These are phyloP conservation scores for Acrocyrtus sp. DNA, from an alignment of 2,888 invertebrate species.

Conservation along the genomic window DNA sequence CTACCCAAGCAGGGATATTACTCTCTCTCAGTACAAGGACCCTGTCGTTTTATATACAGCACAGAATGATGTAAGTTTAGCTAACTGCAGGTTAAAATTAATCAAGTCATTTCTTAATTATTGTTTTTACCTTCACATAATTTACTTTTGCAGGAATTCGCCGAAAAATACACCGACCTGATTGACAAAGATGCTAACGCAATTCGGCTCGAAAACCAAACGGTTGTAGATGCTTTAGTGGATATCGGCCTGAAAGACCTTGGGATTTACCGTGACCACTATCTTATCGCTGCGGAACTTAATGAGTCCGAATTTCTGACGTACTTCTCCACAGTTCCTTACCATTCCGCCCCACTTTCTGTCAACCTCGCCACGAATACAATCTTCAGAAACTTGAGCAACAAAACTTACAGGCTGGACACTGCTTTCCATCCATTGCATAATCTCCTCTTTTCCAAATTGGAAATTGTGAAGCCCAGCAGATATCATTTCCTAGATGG, in stretches of 20 bases:
- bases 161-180: slow-evolving; percentile 10
- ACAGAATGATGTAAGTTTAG: slow-evolving; percentile 31
- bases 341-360: slow-evolving; percentile 57
- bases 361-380: slow-evolving; percentile 61
- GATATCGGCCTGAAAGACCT: slow-evolving; percentile 24
- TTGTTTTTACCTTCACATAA: background rate
- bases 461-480: slow-evolving; percentile 52
- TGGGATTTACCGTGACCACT: slow-evolving; percentile 47
- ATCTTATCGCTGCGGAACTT: slow-evolving; percentile 44
- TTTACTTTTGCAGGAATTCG: slow-evolving; percentile 6
- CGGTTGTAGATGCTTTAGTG: slow-evolving; percentile 4
- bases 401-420: slow-evolving; percentile 32
- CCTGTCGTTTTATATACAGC: slow-evolving; percentile 38
- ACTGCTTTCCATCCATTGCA: slow-evolving; percentile 56
- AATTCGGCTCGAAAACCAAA: slow-evolving; percentile 7
- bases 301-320: slow-evolving; percentile 25
- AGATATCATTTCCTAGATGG: slow-evolving; percentile 31
- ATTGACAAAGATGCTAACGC: slow-evolving; percentile 4
- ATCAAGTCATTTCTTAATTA: background rate
- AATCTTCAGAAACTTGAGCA: slow-evolving; percentile 62
- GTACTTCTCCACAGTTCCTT: slow-evolving; percentile 54
- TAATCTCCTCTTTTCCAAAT: slow-evolving; percentile 49
- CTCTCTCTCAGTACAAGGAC: slow-evolving; percentile 33
- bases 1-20: slow-evolving; percentile 34
- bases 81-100: too few species aligned